phyloP scores from a whole-genome alignment of 1,140 invertebrate genomes.

The Centruroides vittatus region DNA sequence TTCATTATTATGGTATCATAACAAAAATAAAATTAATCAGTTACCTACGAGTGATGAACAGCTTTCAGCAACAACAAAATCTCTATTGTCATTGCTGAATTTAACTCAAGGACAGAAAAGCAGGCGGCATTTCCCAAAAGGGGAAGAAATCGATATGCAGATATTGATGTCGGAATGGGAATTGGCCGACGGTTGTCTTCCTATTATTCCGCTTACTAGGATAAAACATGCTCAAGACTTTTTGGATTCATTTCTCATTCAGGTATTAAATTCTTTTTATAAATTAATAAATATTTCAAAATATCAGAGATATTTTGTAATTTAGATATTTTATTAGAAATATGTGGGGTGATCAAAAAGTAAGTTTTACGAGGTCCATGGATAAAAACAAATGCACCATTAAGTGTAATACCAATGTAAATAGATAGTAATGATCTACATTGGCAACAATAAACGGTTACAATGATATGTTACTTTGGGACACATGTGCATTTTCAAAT shows the following conservation, averaged over 20 bases:
- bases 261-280: slow-evolving; percentile 22
- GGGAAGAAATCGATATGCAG: not conserved
- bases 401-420: too few species aligned
- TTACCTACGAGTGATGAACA: not conserved
- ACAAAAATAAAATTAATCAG: not conserved
- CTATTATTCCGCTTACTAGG: slow-evolving; percentile 33
- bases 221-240: slow-evolving; percentile 37
- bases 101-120: not conserved
- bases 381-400: too few species aligned
- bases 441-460: too few species aligned
- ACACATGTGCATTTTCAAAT: too few species aligned
- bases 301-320: too few species aligned
- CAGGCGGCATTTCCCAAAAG: not conserved
- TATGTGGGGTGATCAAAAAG: too few species aligned
- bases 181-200: slow-evolving; percentile 23
- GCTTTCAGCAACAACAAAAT: not conserved
- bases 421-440: too few species aligned
- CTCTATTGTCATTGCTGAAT: not conserved
- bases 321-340: too few species aligned
- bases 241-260: slow-evolving; percentile 35
- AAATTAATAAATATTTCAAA: too few species aligned
- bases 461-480: too few species aligned
- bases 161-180: not conserved
- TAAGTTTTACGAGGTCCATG: too few species aligned
- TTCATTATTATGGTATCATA: not conserved